These are phyloP conservation scores for Natator depressus DNA, from an alignment of 2,113 vertebrate species.

Conservation along the genomic window DNA sequence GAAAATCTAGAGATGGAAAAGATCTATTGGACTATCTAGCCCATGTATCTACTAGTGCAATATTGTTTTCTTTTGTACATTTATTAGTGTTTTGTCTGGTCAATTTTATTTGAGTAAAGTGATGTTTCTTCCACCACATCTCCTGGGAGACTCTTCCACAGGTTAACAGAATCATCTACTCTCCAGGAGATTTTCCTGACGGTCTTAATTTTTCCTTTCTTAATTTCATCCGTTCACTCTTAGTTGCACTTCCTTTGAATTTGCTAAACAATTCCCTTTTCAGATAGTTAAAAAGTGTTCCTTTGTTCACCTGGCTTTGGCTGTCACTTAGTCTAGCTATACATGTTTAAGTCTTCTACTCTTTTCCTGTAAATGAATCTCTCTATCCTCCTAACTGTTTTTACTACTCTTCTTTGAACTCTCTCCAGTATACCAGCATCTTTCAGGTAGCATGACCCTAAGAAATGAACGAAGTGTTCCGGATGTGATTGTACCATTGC, in stretches of 20 bases:
- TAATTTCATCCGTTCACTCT: neutral
- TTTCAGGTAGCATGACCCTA: neutral
- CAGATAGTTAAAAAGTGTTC: neutral
- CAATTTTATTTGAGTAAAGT: neutral
- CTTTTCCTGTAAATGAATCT: neutral
- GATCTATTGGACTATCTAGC: neutral
- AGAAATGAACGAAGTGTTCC: slow-evolving; percentile 7
- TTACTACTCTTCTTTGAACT: slow-evolving; percentile 6
- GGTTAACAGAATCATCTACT: neutral
- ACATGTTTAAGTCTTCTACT: neutral
- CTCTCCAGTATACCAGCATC: neutral
- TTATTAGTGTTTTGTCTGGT: neutral
- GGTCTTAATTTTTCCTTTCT: neutral
- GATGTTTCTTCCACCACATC: neutral
- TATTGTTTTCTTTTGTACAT: neutral
- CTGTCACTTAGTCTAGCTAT: neutral
- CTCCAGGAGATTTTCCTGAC: neutral
- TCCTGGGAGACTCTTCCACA: neutral
- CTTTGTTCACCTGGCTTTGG: neutral
- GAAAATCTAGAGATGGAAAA: neutral
- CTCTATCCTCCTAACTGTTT: neutral
- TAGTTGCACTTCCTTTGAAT: neutral
- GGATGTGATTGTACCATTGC: neutral
- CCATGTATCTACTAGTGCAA: neutral
- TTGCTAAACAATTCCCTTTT: neutral